phyloP scores from a whole-genome alignment of 1,140 invertebrate genomes.

The Drosophila bifasciata region DNA sequence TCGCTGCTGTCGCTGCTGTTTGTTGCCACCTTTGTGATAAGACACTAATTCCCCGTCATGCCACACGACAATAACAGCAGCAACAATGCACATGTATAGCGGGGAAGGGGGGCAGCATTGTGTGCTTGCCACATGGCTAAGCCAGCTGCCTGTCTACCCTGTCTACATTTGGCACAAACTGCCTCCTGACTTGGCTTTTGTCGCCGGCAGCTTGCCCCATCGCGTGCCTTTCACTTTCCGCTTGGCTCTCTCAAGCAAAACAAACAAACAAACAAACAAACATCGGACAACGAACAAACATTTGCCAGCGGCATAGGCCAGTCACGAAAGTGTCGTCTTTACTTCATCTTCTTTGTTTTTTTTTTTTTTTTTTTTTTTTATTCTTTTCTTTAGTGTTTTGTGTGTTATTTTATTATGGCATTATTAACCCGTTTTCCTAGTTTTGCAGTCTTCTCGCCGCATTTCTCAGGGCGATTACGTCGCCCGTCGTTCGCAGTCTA shows the following conservation, averaged over 20 bases:
- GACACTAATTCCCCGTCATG: conserved; percentile 47
- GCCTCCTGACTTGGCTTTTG: conserved; percentile 19
- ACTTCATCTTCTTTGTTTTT: conserved; percentile 4
- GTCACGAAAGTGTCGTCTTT: conserved; percentile 81
- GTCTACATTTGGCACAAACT: conserved; percentile 26
- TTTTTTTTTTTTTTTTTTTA: conserved; percentile 19
- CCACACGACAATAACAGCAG: conserved; percentile 26
- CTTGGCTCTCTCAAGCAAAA: conserved; percentile 29
- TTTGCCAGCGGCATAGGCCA: conserved; percentile 52
- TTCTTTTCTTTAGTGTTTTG: too few species aligned
- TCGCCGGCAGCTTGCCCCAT: conserved; percentile 13
- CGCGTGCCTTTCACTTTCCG: conserved; percentile 73
- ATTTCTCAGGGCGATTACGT: conserved; percentile 66
- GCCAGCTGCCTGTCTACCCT: conserved; percentile 37
- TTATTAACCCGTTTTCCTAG: conserved; percentile 82
- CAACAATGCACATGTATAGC: conserved; percentile 3
- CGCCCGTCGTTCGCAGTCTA: conserved; percentile 38
- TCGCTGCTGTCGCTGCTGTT: background rate
- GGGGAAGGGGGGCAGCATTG: conserved; percentile 20
- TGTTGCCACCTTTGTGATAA: conserved; percentile 42
- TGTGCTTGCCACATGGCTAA: conserved; percentile 47
- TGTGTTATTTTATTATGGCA: conserved; percentile 68
- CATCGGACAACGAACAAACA: conserved; percentile 35
- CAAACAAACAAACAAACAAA: conserved; percentile 59
- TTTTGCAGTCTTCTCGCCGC: conserved; percentile 31